phyloP scores from a whole-genome alignment of 2,888 invertebrate species.

The Coremacera marginata region DNA sequence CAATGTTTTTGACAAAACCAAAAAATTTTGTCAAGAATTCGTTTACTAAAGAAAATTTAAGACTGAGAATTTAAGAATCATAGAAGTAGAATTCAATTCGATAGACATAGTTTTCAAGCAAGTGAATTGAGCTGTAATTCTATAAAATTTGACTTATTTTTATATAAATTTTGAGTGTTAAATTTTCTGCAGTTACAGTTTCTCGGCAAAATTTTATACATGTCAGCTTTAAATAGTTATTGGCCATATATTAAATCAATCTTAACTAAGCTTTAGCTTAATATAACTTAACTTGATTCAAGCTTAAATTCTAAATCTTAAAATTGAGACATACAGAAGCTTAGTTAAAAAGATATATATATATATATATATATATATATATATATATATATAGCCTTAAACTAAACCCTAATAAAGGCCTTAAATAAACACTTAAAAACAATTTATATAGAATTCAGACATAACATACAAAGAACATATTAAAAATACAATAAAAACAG shows the following conservation, averaged over 20 bases:
- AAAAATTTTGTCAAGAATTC: background rate
- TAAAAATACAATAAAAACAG: conserved; percentile 54
- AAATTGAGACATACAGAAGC: conserved; percentile 41
- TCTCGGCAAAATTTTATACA: background rate
- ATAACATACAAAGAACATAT: conserved; percentile 51
- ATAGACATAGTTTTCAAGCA: no score
- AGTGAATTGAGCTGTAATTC: no score
- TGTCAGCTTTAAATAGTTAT: background rate
- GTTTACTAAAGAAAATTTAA: background rate
- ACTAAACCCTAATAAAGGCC: background rate
- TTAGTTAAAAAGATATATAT: background rate
- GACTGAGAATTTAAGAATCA: no score
- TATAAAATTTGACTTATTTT: no score
- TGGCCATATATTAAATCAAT: no score
- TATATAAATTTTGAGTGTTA: background rate
- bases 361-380: background rate
- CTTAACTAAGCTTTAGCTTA: conserved; percentile 41
- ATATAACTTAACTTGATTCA: conserved; percentile 26
- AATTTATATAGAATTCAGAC: conserved; percentile 42
- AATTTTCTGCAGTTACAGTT: background rate
- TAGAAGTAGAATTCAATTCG: no score
- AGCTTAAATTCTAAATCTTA: conserved; percentile 10
- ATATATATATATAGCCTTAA: background rate
- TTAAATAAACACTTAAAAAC: conserved; percentile 36
- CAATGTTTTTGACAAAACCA: conserved; percentile 48